phyloP scores from a whole-genome alignment of 2,797 vertebrate genomes.

The Cossypha polioptera region DNA sequence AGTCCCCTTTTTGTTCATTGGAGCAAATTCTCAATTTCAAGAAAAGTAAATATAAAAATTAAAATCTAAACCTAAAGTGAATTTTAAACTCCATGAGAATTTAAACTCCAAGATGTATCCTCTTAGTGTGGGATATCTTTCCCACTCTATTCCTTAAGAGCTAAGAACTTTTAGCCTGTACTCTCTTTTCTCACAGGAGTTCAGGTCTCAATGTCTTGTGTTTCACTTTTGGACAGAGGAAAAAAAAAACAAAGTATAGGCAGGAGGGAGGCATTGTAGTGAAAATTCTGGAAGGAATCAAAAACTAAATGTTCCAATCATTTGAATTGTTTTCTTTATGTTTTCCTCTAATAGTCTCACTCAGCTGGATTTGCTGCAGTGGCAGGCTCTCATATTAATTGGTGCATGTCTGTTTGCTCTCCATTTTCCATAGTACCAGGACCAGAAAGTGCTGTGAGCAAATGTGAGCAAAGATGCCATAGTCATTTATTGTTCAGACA shows the following conservation, averaged over 20 bases:
- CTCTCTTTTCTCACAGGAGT: neutral
- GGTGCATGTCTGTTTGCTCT: neutral
- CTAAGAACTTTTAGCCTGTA: neutral
- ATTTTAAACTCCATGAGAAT: neutral
- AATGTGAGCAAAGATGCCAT: fast-evolving
- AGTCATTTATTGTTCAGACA: neutral
- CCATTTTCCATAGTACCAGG: neutral
- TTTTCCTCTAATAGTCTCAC: neutral
- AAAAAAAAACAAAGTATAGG: neutral
- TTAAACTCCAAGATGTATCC: neutral
- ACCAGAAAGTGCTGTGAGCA: neutral
- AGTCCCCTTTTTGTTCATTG: neutral
- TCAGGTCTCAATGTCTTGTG: neutral
- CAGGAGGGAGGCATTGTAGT: neutral
- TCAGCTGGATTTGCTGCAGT: neutral
- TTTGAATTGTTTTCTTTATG: neutral
- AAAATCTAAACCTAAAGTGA: neutral
- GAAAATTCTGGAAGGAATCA: neutral
- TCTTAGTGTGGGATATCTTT: neutral
- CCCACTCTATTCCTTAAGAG: neutral
- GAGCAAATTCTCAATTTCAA: neutral
- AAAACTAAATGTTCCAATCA: neutral
- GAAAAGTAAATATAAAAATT: neutral
- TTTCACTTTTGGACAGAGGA: neutral
- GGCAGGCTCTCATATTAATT: neutral